Evolutionary conservation across 2,113 vertebrate species (phyloP), one percentile per base, ranked within the genome.

Genomic region (Cricetomys ansorgei): DNA sequence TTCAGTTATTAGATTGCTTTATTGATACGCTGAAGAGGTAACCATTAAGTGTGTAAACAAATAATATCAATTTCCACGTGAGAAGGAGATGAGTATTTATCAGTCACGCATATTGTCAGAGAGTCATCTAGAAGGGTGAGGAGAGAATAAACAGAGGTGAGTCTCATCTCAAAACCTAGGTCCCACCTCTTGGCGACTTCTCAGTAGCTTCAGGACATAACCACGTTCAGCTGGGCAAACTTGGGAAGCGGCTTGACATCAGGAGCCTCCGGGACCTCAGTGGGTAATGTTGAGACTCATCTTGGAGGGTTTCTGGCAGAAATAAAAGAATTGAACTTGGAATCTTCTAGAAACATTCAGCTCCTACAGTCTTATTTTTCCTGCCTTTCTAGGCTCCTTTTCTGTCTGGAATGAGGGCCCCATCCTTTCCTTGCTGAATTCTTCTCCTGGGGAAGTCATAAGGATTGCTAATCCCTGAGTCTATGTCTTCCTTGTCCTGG

Each of bases 1-100:
- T 94, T 94, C 55, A 94, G 67, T 96, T 92, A 94, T 84, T 75
- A 59, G 67, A 95, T 87, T 91, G 64, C 70, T 96, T 96, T 88
- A 95, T 92, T 97, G 94, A 95, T 92, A 94, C 90, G 31, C 55
- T 37, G 85, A 81, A 75, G 91, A 92, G 88, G 80, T 90, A 81
- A 95, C 95, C 76, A 92, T 79, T 65, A 79, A 48, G n/a, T 93
- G 76, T 91, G 88, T 67, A 94, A 92, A 94, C 70, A 94, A 50
- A 94, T 65, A 94, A 57, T 73, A 73, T 79, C 86, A 92, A 80
- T 91, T 92, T 91, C 91, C 89, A 95, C 40, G 48, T 6, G 19
- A 89, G 43, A 88, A 94, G 92, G 64, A 88, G 57, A 69, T 21
- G 64, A 67, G 15, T 16, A 70, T 19, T 79, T 81, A 87, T 81